Evolutionary conservation across 1,140 invertebrate genomes (phyloP).

Genomic region (Anadara kagoshimensis): DNA sequence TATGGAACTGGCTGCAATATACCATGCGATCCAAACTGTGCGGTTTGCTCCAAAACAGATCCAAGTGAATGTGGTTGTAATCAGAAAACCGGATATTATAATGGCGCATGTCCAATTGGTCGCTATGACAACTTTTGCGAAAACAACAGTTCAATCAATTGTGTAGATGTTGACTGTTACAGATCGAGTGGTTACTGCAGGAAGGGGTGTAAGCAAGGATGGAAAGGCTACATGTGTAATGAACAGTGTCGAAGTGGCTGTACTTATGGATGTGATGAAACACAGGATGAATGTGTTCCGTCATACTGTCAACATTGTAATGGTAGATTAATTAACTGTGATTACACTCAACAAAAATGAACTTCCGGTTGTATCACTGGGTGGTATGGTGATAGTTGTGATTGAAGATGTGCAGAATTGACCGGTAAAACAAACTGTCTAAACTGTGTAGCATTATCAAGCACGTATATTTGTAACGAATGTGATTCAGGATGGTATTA

Average conservation of each 20-base stretch:
- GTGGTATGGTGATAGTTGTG: conserved; percentile 14
- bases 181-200: no score
- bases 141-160: no score
- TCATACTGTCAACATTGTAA: background rate
- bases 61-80: no score
- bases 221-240: conserved; percentile 20
- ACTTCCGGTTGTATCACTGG: conserved; percentile 5
- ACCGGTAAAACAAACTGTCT: background rate
- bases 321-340: conserved; percentile 1
- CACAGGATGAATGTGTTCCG: background rate
- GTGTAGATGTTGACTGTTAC: no score
- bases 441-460: no score
- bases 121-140: no score
- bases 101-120: no score
- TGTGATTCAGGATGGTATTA: background rate
- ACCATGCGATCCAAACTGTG: no score
- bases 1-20: no score
- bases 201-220: conserved; percentile 20
- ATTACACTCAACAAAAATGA: background rate
- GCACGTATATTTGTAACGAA: background rate
- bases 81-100: no score
- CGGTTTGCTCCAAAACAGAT: no score
- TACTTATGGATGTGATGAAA: background rate
- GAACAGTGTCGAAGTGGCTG: background rate
- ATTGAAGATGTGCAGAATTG: conserved; percentile 9